Conservation (phyloP, 2,888 invertebrate genomes). For the Scaptomyza parva region DNA sequence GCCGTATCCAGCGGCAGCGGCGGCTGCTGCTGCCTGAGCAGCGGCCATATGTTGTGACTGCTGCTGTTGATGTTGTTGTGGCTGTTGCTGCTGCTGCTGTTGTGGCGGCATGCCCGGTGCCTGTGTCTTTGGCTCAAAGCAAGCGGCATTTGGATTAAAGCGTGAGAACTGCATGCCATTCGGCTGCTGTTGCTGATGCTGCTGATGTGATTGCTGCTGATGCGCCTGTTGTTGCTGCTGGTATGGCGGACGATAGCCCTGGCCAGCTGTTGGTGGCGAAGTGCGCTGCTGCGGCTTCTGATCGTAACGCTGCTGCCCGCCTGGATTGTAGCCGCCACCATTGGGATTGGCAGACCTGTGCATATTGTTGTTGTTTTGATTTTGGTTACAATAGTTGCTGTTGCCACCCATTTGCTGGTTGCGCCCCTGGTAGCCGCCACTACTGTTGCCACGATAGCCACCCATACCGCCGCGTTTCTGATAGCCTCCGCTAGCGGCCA, state of each 20-base stretch:
- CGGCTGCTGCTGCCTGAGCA: constrained; percentile 55
- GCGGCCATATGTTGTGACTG: constrained; percentile 54
- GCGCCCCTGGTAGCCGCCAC: constrained; percentile 77
- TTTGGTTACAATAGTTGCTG: constrained; percentile 61
- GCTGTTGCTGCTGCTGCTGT: constrained; percentile 49
- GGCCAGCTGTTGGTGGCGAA: constrained; percentile 57
- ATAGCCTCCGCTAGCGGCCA: constrained; percentile 86
- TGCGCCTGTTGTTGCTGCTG: constrained; percentile 48
- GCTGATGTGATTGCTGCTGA: constrained; percentile 55
- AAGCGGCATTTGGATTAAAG: constrained; percentile 75
- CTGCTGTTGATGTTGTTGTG: constrained; percentile 36
- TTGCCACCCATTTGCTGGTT: constrained; percentile 66
- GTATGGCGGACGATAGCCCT: constrained; percentile 58
- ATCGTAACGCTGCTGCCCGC: constrained; percentile 56
- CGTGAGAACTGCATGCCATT: constrained; percentile 65
- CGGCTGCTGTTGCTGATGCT: constrained; percentile 32
- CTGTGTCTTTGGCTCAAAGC: constrained; percentile 68
- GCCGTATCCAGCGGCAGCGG: constrained; percentile 52
- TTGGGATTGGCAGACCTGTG: constrained; percentile 42
- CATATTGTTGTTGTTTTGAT: constrained; percentile 55
- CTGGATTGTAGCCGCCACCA: constrained; percentile 50
- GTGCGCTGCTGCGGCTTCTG: constrained; percentile 59
- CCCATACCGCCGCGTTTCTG: constrained; percentile 77
- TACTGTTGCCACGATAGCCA: constrained; percentile 65
- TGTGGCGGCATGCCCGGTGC: constrained; percentile 41